A percentile compares a stretch with the other conserved stretches of the same genome.
Evolutionary conservation across 2,888 invertebrate species (phyloP).

Genomic region (Lutraria lutraria): DNA sequence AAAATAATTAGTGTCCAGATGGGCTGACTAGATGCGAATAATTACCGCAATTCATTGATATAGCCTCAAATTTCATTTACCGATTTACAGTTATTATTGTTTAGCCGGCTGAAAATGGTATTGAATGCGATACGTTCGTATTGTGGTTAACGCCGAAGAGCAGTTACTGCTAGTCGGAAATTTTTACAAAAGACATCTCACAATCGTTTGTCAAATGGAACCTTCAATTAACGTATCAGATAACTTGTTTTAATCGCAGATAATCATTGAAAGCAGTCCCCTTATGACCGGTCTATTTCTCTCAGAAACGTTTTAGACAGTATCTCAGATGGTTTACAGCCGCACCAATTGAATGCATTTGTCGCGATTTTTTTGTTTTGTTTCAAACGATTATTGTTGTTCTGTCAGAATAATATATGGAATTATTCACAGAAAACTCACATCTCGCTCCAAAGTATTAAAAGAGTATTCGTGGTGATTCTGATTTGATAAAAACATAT

Average conservation of each 20-base stretch:
- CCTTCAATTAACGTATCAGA: slow-evolving; percentile 77
- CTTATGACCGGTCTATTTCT: slow-evolving; percentile 44
- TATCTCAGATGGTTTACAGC: slow-evolving; percentile 28
- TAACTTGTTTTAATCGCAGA: slow-evolving; percentile 76
- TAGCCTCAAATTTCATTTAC: slow-evolving; percentile 71
- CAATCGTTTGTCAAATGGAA: slow-evolving; percentile 58
- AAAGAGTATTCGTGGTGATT: no score
- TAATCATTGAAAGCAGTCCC: slow-evolving; percentile 45
- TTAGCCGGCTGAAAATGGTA: slow-evolving; percentile 57
- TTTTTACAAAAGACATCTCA: slow-evolving; percentile 44
- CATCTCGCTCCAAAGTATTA: background rate
- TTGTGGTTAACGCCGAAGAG: slow-evolving; percentile 48
- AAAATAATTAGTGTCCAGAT: slow-evolving; percentile 64
- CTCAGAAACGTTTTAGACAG: slow-evolving; percentile 16
- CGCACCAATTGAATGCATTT: slow-evolving; percentile 35
- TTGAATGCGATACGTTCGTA: slow-evolving; percentile 59
- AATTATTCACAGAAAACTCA: background rate
- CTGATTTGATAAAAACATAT: no score
- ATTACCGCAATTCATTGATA: slow-evolving; percentile 64
- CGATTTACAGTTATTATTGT: slow-evolving; percentile 69
- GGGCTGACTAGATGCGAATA: slow-evolving; percentile 62
- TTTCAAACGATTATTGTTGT: background rate
- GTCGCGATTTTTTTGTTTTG: slow-evolving; percentile 6
- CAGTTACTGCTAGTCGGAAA: slow-evolving; percentile 40
- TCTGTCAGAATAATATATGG: background rate